Percentiles rank a stretch among this genome's conserved stretches.
Evolutionary conservation across 2,797 vertebrate species (phyloP).

Genomic region (Semaprochilodus insignis): DNA sequence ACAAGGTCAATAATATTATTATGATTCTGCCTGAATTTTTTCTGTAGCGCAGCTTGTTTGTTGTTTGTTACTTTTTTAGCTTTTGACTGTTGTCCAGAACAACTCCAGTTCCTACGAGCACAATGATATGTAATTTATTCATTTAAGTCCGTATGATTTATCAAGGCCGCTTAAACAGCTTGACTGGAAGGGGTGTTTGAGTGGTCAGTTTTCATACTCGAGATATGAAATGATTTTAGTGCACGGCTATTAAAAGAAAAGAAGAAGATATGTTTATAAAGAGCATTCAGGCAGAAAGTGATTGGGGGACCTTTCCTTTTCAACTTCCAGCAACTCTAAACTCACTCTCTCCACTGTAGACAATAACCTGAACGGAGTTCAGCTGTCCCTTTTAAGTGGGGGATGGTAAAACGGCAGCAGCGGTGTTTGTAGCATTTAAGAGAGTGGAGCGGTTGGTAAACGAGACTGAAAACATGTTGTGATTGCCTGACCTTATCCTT

Average conservation of each 20-base stretch:
- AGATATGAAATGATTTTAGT: background rate
- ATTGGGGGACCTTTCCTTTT: no score
- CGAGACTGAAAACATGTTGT: background rate
- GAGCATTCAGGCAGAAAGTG: background rate
- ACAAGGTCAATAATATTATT: background rate
- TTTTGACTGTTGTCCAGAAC: background rate
- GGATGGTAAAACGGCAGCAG: background rate
- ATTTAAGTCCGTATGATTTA: background rate
- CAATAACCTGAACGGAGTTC: background rate
- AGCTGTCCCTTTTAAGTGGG: background rate
- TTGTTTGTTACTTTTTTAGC: background rate
- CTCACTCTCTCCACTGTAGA: background rate
- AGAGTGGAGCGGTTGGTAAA: background rate
- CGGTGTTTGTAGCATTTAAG: background rate
- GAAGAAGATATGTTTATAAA: background rate
- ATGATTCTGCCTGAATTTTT: constrained; percentile 30
- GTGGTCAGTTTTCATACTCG: background rate
- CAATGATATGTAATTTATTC: background rate
- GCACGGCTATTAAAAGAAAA: background rate
- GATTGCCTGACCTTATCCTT: background rate
- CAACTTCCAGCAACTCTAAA: background rate
- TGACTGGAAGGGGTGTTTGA: background rate
- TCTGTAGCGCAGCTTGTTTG: background rate
- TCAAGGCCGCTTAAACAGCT: background rate
- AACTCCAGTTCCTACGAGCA: background rate